Base-by-base conservation (phyloP, 2,113 vertebrate genomes). In the Halichoeres trimaculatus region DNA sequence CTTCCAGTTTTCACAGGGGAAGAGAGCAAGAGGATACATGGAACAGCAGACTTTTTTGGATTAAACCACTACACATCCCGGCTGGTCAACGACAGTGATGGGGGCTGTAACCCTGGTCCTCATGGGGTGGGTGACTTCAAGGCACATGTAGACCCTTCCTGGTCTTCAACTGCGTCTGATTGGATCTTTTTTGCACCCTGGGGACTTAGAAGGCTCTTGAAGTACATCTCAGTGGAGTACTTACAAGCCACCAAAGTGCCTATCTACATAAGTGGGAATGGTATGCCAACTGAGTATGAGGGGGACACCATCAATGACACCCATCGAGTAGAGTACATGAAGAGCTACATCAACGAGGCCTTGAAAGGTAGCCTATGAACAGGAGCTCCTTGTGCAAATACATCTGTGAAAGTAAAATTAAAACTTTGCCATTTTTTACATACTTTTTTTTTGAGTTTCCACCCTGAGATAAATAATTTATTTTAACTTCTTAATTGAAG, bases 41-140 rank as follows among this genome's bases (percentile, higher is more conserved):
- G 96, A 45, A 96, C 97, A 1, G 96, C 97, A 8, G 98, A 99
- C 79, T 98, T 98, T 82, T 94, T 99, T 50, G 97, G 96, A 24
- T 92, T 99, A 56, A 98, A 95, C 65, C 97, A 99, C 81, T 96
- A 97, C 47, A 99, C 96, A 0, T 95, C 97, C 34, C 87, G 75
- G 16, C 76, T 96, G 69, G 74, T 98, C 71, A 96, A 79, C 64
- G 72, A 75, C 0, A 85, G 43, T 10, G 10, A 63, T 0, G 78
- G 84, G 10, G 90, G 62, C 36, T 99, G 98, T 60, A 17, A 7
- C 9, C 65, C 94, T 4, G 89, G 87, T 76, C 96, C 95, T 0
- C 68, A 95, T 5, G 86, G 79, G 53, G 94, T 97, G 0, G 96
- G 96, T 17, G 94, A 95, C 69, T 96, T 97, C 84, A 89, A 93